Evolutionary conservation across 2,113 vertebrate species (phyloP).

Genomic region (Sapajus apella): DNA sequence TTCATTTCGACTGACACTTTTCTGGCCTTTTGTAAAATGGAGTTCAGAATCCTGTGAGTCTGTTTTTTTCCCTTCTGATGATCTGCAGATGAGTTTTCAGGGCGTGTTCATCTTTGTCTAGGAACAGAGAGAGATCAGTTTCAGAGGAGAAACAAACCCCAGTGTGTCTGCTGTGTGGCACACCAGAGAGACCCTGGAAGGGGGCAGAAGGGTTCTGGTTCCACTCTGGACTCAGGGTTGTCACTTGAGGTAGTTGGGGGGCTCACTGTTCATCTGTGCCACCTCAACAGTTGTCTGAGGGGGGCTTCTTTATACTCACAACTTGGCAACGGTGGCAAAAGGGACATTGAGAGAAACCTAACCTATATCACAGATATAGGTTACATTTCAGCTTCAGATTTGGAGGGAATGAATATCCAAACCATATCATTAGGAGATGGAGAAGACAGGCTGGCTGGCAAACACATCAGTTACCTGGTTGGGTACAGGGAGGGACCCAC

Average conservation of each 20-base stretch:
- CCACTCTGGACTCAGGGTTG: not conserved
- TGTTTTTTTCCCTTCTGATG: not conserved
- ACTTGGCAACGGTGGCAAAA: not conserved
- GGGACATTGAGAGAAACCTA: not conserved
- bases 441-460: not conserved
- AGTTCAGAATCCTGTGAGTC: not conserved
- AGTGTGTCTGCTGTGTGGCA: not conserved
- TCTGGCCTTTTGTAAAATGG: not conserved
- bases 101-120: not conserved
- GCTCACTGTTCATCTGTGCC: not conserved
- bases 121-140: not conserved
- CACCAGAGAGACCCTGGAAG: not conserved
- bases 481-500: not conserved
- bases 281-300: not conserved
- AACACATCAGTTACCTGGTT: not conserved
- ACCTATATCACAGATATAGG: not conserved
- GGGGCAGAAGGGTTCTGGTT: not conserved
- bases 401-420: too few relatives aligned
- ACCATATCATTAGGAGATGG: not conserved
- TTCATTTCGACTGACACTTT: not conserved
- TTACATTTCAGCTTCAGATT: too few relatives aligned
- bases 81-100: constrained; percentile 8
- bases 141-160: not conserved
- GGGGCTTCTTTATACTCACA: not conserved
- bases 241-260: not conserved